Evolutionary conservation across 2,888 invertebrate genomes (phyloP), one percentile per base, ranked within the genome.

Genomic region (Temnothorax unifasciatus): DNA sequence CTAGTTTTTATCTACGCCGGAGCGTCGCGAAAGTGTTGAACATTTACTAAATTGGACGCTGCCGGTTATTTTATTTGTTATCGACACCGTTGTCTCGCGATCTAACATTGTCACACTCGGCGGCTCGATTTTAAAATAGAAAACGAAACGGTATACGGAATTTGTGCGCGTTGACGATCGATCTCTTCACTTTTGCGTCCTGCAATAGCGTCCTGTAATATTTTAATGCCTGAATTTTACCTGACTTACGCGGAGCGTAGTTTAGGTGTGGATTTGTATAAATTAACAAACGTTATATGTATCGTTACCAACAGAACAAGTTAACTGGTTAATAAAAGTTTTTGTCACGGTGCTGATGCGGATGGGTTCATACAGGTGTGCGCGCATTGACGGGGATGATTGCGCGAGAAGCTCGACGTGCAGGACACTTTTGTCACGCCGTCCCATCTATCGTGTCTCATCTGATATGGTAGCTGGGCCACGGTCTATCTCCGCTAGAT

Each of bases 401-500:
- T 66, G 75, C 83, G 69, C 83, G 69, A 79, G 71, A 79, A 86
- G 85, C 68, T 82, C 75, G 81, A 79, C 75, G 86, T 87, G 79
- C 81, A 87, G 90, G 91, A 90, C 86, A 92, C 89, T 91, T 91
- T 91, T 91, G 92, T 91, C 90, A 90, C 85, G 88, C 86, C 86
- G 87, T 88, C 89, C 90, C 88, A 90, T 92, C 90, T 91, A 88
- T 92, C 90, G 89, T 88, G 89, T 88, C 88, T 91, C 92, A 92
- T 92, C 92, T 92, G 92, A 92, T 93, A 93, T 87, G 90, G 85
- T 88, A 89, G 89, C 90, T 89, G 89, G 90, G 90, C 90, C 90
- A 88, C 87, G 82, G 91, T 87, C 89, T 92, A 92, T 92, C 92
- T 92, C 84, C 86, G 87, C 91, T 91, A 92, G 92, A 91, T 92